These are phyloP conservation scores for Solenodon paradoxus DNA, from an alignment of 2,113 vertebrate species.

Conservation along the genomic window DNA sequence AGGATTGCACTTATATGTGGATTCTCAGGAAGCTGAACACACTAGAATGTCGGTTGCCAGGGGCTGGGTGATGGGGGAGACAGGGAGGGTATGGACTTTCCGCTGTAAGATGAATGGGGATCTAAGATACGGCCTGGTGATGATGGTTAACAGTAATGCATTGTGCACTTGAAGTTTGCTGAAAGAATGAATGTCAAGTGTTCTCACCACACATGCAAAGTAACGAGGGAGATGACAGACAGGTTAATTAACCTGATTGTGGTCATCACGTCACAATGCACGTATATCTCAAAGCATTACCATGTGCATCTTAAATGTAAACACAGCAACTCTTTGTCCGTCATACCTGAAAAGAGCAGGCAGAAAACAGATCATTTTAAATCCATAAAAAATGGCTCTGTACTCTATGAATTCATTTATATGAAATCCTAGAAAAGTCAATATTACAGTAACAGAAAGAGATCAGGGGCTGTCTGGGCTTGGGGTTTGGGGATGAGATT, in stretches of 20 bases:
- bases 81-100: background rate
- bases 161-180: background rate
- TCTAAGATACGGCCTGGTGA: rapidly evolving
- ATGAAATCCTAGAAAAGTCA: background rate
- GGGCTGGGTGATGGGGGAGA: too few relatives aligned
- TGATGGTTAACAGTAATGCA: background rate
- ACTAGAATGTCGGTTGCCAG: background rate
- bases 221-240: background rate
- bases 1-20: background rate
- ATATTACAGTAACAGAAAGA: background rate
- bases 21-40: background rate
- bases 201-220: background rate
- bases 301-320: background rate
- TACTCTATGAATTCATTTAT: background rate
- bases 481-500: background rate
- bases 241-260: background rate
- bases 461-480: background rate
- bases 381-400: background rate
- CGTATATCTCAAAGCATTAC: rapidly evolving
- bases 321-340: rapidly evolving
- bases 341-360: background rate
- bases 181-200: background rate
- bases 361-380: background rate
- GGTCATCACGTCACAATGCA: background rate
- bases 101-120: background rate